These are phyloP conservation scores for Globodera ellingtonae DNA, from an alignment of 1,140 invertebrate genomes.

Conservation along the genomic window DNA sequence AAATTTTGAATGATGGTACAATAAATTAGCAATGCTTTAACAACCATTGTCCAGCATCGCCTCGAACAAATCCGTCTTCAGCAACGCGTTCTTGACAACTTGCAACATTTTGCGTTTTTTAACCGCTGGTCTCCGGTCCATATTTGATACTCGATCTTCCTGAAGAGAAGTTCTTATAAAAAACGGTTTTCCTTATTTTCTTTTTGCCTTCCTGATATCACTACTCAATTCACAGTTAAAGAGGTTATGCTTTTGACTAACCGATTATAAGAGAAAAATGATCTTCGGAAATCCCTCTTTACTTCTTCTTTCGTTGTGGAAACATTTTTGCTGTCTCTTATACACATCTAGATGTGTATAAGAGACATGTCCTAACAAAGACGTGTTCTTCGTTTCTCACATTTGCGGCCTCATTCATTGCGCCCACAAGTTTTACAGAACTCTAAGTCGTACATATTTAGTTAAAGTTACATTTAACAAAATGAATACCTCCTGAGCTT, in stretches of 20 bases:
- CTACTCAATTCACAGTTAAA: too few species aligned
- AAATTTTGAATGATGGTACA: not conserved
- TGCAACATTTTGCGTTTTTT: conserved; percentile 58
- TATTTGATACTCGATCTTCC: conserved; percentile 58
- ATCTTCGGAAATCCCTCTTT: too few species aligned
- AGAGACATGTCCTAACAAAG: conserved; percentile 4
- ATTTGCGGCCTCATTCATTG: conserved; percentile 57
- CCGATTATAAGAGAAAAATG: too few species aligned
- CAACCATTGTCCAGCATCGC: conserved; percentile 58
- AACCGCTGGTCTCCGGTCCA: conserved; percentile 54
- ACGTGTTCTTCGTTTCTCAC: conserved; percentile 36
- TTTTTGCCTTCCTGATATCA: too few species aligned
- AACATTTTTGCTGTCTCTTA: too few species aligned
- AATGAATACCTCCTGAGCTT: too few species aligned
- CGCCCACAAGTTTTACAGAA: conserved; percentile 56
- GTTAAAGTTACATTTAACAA: too few species aligned
- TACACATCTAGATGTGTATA: too few species aligned
- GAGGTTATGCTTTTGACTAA: too few species aligned
- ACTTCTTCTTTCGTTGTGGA: too few species aligned
- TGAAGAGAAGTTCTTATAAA: conserved; percentile 14
- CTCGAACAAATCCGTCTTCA: conserved; percentile 58
- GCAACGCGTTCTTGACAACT: conserved; percentile 44
- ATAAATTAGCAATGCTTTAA: conserved; percentile 2
- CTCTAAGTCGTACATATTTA: not conserved
- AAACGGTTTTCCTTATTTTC: too few species aligned